Percentiles rank a stretch among this genome's conserved stretches.
Conservation (phyloP, 2,888 invertebrate species). For the Copidosoma aretas region DNA sequence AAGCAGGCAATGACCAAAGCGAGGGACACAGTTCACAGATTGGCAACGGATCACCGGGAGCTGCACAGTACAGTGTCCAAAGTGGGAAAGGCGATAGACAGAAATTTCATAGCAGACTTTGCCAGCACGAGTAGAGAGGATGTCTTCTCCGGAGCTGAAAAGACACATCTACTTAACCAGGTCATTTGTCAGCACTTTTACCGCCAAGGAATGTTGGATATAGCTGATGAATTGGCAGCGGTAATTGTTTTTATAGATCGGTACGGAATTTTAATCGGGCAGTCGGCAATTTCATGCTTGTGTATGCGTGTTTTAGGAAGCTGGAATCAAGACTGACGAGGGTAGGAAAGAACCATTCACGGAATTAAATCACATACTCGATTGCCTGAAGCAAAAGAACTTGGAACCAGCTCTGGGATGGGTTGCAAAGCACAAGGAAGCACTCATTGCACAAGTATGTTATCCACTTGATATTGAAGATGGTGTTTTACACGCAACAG, state of each 20-base stretch:
- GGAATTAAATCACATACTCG: conserved; percentile 87
- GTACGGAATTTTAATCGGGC: too few species aligned
- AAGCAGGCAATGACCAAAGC: conserved; percentile 79
- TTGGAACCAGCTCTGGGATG: conserved; percentile 86
- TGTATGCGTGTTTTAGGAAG: conserved; percentile 66
- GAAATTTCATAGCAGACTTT: conserved; percentile 92
- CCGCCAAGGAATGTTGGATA: conserved; percentile 91
- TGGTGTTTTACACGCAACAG: not conserved
- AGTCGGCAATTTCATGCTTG: not conserved
- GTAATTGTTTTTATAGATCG: conserved; percentile 62
- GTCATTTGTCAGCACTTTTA: conserved; percentile 96
- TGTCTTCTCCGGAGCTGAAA: conserved; percentile 76
- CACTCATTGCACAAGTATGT: conserved; percentile 69
- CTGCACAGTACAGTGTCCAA: conserved; percentile 86
- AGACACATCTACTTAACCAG: conserved; percentile 77
- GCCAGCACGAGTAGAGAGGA: conserved; percentile 86
- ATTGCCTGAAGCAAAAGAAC: conserved; percentile 81
- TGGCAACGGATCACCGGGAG: conserved; percentile 85
- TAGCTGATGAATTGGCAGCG: conserved; percentile 80
- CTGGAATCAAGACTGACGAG: conserved; percentile 70
- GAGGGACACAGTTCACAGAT: conserved; percentile 80
- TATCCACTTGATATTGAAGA: not conserved
- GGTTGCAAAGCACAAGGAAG: conserved; percentile 79
- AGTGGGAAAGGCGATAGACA: conserved; percentile 96
- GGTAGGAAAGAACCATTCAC: conserved; percentile 78